Base-by-base conservation (phyloP, 2,113 vertebrate species). In the Megalops atlanticus region DNA sequence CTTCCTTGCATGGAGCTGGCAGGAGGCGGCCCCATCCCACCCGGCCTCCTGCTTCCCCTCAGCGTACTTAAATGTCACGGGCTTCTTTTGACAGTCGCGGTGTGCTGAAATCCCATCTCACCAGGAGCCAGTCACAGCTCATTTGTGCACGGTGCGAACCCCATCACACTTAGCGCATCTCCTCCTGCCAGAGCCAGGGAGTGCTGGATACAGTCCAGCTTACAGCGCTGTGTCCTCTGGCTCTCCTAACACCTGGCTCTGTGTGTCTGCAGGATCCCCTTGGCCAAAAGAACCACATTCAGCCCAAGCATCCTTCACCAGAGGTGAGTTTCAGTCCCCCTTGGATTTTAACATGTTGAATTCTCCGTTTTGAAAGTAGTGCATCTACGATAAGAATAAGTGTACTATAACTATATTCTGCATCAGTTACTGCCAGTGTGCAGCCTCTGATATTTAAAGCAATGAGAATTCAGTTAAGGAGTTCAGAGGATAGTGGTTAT, bases 221-320 rank as follows among this genome's bases (percentile, higher is more conserved):
- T 4, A 64, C 8, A 27, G 4, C 12, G 21, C 8, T 3, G 18
- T 58, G 52, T 8, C 18, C n/a, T 24, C 8, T 27, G 7, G 24
- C 8, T 6, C 0, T 6, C 1, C 40, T 43, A 12, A 27, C 39
- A 43, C n/a, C 40, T 74, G 10, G 24, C 73, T 74, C 39, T 73
- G 21, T 31, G 39, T 38, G 40, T 74, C 10, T 43, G 39, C 84
- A 96, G 96, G 96, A 96, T 0, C 4, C 83, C 27, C 89, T 90
- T 1, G 84, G 83, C n/a, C 92, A 93, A 82, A 92, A 85, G 85
- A 93, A 93, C 89, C 91, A 91, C 12, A 86, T 93, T 85, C 84
- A 89, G 36, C 64, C 86, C 38, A 91, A 47, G 36, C 47, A 82
- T 15, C 43, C 74, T 6, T 87, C 86, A 74, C 89, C 54, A 0